Conservation (phyloP, 2,113 vertebrate species). For the Empidonax alnorum region DNA sequence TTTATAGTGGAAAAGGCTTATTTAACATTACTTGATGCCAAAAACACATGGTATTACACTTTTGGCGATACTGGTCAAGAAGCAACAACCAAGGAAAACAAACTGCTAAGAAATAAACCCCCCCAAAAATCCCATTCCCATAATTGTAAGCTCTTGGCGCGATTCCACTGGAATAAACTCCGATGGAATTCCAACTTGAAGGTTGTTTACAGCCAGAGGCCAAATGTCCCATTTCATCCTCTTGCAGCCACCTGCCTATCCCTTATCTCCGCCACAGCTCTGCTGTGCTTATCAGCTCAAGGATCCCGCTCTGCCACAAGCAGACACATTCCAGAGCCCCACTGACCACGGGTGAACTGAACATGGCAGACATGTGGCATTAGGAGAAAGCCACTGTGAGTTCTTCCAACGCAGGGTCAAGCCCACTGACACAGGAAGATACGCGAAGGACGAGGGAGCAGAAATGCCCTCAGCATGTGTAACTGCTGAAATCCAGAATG, state of each 20-base stretch:
- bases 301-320: background rate
- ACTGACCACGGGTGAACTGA: background rate
- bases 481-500: background rate
- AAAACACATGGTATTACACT: slow-evolving; percentile 33
- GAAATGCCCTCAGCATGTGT: background rate
- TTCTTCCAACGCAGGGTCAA: accelerated
- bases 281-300: background rate
- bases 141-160: background rate
- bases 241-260: background rate
- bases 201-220: background rate
- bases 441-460: background rate
- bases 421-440: background rate
- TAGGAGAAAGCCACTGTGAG: background rate
- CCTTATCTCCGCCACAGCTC: background rate
- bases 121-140: background rate
- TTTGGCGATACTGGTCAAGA: background rate
- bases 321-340: background rate
- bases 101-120: background rate
- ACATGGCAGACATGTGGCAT: accelerated
- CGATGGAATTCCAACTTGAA: background rate
- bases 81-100: slow-evolving; percentile 17
- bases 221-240: background rate
- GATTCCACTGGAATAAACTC: background rate
- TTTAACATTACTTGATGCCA: slow-evolving; percentile 22
- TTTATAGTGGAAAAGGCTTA: slow-evolving; percentile 59